Percentiles rank a stretch among this genome's conserved stretches.
Evolutionary conservation across 2,113 vertebrate species (phyloP).

Genomic region (Syngnathus typhle): DNA sequence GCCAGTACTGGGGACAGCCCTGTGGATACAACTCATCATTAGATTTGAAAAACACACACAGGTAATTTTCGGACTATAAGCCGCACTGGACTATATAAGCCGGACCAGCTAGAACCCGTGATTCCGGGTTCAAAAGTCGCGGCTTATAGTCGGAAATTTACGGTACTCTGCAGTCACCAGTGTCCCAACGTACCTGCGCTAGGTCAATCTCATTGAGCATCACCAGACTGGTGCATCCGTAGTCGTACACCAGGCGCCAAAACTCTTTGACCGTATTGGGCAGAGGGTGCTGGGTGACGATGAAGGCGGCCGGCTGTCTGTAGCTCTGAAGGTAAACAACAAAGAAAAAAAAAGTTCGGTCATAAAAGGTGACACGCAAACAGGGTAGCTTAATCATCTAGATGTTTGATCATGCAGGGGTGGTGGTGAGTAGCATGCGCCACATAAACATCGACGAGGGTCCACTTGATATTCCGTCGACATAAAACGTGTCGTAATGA

Average conservation of each 20-base stretch:
- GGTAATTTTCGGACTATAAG: too few species aligned
- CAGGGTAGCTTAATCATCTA: not conserved
- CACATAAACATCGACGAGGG: not conserved
- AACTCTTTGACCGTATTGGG: conserved; percentile 99
- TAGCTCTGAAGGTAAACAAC: conserved; percentile 80
- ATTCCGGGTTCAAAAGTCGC: too few species aligned
- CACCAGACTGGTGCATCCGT: conserved; percentile 94
- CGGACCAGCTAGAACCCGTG: too few species aligned
- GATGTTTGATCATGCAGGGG: conserved; percentile 57
- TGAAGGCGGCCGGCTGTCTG: conserved; percentile 95
- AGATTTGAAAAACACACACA: not conserved
- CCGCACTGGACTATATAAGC: too few species aligned
- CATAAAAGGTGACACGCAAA: not conserved
- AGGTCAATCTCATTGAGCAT: conserved; percentile 98
- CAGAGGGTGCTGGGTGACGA: conserved; percentile 95
- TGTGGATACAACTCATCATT: conserved; percentile 40
- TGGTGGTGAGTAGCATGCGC: conserved; percentile 39
- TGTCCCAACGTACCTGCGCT: conserved; percentile 76
- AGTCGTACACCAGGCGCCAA: conserved; percentile 98
- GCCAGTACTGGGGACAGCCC: conserved; percentile 99
- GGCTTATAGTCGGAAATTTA: too few species aligned
- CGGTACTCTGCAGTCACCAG: too few species aligned
- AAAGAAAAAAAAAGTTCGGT: not conserved
- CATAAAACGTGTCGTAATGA: not conserved
- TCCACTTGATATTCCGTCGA: conserved; percentile 23